Conservation (phyloP, 2,797 vertebrate species). For the Cuniculus paca region DNA sequence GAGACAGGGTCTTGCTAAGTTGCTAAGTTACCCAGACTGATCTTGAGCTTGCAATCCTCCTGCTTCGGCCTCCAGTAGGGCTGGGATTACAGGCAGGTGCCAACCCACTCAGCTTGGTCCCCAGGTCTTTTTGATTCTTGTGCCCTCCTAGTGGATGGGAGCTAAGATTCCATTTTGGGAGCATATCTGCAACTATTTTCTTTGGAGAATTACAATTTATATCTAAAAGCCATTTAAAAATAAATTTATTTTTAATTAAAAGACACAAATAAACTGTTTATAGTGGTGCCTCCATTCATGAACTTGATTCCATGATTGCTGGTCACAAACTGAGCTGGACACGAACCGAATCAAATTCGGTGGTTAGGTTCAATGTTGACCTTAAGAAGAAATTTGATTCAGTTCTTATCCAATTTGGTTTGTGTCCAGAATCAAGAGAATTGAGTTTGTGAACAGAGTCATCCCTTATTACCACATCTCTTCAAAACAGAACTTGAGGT, state of each 20-base stretch:
- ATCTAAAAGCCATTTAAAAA: neutral
- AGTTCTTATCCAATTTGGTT: too few relatives aligned
- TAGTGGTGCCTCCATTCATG: too few relatives aligned
- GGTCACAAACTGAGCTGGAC: too few relatives aligned
- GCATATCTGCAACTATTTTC: neutral
- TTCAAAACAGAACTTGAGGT: conserved; percentile 34
- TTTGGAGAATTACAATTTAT: neutral
- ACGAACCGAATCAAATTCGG: too few relatives aligned
- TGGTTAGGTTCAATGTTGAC: too few relatives aligned
- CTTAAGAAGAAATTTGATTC: too few relatives aligned
- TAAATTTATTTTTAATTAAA: conserved; percentile 42
- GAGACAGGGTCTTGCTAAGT: neutral
- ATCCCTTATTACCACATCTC: neutral
- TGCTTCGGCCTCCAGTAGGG: neutral
- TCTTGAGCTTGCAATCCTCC: neutral
- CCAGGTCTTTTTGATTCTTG: neutral
- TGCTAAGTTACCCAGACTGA: neutral
- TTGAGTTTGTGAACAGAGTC: too few relatives aligned
- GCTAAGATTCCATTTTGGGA: neutral
- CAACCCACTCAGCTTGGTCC: neutral
- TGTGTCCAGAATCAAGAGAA: too few relatives aligned
- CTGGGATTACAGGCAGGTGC: neutral
- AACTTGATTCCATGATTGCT: too few relatives aligned
- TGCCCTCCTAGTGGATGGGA: neutral
- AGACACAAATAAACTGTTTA: neutral